Evolutionary conservation across 2,888 invertebrate species (phyloP), one percentile per base, ranked within the genome.

Genomic region (Drosophila kanekoi): DNA sequence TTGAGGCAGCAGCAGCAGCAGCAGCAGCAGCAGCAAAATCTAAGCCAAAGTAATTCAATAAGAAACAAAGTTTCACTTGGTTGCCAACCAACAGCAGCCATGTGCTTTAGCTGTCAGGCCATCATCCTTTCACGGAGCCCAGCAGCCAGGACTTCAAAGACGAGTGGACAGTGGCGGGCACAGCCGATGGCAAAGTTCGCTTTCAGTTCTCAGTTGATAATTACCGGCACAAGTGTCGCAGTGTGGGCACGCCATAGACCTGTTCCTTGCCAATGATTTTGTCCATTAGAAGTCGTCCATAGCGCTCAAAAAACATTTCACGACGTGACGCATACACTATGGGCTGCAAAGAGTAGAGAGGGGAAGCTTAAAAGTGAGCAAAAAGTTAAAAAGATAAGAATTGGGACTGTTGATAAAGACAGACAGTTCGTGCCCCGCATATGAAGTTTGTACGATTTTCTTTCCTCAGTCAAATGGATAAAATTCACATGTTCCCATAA

Each of bases 191-290:
- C 32, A 57, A 70, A 54, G 59, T 73, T 72, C 51, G 13, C 28
- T 54, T 44, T 20, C 13, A 11, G n/a, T 41, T 57, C 20, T 13
- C 32, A 57, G 70, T 71, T 81, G 57, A 68, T 77, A 91, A 91
- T 89, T 77, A 92, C 92, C 93, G 93, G 81, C 96, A 95, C 3
- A 97, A 91, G 91, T 97, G 97, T 77, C 95, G 96, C 60, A 97
- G 92, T 79, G 96, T 95, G n/a, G 92, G 91, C 54, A 92, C 90
- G 18, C 93, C 92, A 68, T 90, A 93, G 28, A 92, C 92, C 81
- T 92, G 92, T 38, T 92, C 91, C 72, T 81, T 85, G 48, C 63
- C 81, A 71, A 93, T 84, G 59, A 93, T 90, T 73, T 89, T 91
- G 70, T 92, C 92, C 63, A 90, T 77, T 61, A 93, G 71, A 43